phyloP scores from a whole-genome alignment of 2,888 invertebrate species.

The Cryptocheilus praepositus region DNA sequence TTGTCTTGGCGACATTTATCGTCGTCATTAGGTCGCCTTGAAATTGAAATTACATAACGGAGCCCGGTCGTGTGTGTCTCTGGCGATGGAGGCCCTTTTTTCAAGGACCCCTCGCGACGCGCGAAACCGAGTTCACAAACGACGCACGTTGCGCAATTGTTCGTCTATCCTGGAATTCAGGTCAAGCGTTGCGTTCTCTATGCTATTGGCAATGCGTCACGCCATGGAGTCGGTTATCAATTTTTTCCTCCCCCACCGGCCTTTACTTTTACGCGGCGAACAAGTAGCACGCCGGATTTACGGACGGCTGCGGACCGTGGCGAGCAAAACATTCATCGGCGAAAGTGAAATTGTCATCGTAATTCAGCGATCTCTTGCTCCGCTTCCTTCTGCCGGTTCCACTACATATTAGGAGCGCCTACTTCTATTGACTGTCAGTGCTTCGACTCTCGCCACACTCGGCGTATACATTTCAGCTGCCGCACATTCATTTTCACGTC shows the following conservation, averaged over 20 bases:
- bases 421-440: too few species aligned
- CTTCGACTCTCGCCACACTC: too few species aligned
- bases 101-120: conserved; percentile 41
- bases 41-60: conserved; percentile 38
- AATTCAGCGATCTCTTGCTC: too few species aligned
- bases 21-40: too few species aligned
- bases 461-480: too few species aligned
- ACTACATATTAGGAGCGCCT: too few species aligned
- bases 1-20: too few species aligned
- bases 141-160: conserved; percentile 63
- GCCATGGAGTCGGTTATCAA: conserved; percentile 20
- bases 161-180: conserved; percentile 67
- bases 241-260: conserved; percentile 11
- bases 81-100: conserved; percentile 33
- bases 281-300: conserved; percentile 7
- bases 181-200: conserved; percentile 66
- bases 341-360: too few species aligned
- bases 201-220: conserved; percentile 44
- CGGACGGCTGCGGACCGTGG: too few species aligned
- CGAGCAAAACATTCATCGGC: not conserved
- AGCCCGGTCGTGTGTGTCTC: conserved; percentile 16
- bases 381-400: too few species aligned
- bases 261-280: not conserved
- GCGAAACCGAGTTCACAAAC: conserved; percentile 42
- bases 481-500: too few species aligned